These are phyloP conservation scores for Austrofundulus limnaeus DNA, from an alignment of 2,113 vertebrate species.

Conservation along the genomic window DNA sequence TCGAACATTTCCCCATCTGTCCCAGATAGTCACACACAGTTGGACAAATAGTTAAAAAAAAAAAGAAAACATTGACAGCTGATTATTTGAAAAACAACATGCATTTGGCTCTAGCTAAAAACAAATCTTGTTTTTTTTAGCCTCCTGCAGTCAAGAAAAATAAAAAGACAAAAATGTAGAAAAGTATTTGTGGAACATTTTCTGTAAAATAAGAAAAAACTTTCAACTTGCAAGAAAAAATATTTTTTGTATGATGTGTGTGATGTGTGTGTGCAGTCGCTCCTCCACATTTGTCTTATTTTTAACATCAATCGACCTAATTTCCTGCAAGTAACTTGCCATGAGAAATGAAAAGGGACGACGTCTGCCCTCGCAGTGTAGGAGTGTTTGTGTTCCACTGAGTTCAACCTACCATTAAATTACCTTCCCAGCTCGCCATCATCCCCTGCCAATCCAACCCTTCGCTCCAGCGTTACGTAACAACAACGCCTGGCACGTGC, in stretches of 20 bases:
- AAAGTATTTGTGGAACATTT: too few relatives aligned
- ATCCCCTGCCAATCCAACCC: conserved; percentile 15
- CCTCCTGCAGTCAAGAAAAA: background rate
- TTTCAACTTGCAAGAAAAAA: too few relatives aligned
- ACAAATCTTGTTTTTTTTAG: background rate
- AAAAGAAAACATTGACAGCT: background rate
- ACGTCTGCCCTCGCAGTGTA: conserved; percentile 31
- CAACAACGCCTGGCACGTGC: too few relatives aligned
- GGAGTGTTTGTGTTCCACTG: conserved; percentile 22
- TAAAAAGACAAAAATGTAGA: too few relatives aligned
- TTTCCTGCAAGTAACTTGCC: conserved; percentile 3
- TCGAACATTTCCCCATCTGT: background rate
- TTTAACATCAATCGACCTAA: conserved; percentile 9
- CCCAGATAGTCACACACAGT: conserved; percentile 7
- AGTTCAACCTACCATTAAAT: conserved; percentile 11
- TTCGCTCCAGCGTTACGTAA: background rate
- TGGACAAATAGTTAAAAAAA: background rate
- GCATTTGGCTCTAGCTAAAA: background rate
- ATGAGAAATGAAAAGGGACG: conserved; percentile 1
- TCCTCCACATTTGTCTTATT: background rate
- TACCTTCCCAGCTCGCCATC: conserved; percentile 15
- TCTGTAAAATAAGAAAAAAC: too few relatives aligned
- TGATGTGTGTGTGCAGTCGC: background rate
- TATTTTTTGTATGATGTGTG: too few relatives aligned
- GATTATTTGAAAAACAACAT: background rate